Conservation (phyloP, 1,140 invertebrate genomes). For the Platyscapa corneri region DNA sequence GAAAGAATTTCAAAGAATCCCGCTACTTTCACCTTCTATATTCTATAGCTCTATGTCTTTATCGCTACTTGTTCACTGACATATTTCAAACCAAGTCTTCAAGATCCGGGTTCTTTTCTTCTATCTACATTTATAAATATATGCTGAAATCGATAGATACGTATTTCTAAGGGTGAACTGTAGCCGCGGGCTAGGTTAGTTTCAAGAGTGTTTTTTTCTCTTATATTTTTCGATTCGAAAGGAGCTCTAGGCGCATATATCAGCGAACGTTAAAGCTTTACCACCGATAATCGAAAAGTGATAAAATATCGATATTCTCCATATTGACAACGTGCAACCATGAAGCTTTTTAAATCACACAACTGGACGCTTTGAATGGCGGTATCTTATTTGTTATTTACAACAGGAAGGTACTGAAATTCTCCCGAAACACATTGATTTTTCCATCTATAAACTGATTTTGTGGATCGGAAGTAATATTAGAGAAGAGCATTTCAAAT, state of each 20-base stretch:
- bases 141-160: not conserved
- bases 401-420: not conserved
- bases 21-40: not conserved
- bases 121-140: not conserved
- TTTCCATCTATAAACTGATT: not conserved
- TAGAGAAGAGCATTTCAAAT: no score
- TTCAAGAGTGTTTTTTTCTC: not conserved
- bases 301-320: conserved; percentile 8
- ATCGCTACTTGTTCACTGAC: not conserved
- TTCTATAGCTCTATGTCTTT: not conserved
- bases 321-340: not conserved
- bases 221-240: not conserved
- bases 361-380: not conserved
- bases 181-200: not conserved
- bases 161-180: not conserved
- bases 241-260: not conserved
- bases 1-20: not conserved
- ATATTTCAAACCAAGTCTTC: not conserved
- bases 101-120: not conserved
- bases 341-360: not conserved
- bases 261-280: not conserved
- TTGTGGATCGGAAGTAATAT: no score
- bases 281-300: not conserved
- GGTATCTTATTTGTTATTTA: not conserved
- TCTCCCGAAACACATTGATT: not conserved